Conservation (phyloP, 2,113 vertebrate genomes). For the Microcebus griseorufus region DNA sequence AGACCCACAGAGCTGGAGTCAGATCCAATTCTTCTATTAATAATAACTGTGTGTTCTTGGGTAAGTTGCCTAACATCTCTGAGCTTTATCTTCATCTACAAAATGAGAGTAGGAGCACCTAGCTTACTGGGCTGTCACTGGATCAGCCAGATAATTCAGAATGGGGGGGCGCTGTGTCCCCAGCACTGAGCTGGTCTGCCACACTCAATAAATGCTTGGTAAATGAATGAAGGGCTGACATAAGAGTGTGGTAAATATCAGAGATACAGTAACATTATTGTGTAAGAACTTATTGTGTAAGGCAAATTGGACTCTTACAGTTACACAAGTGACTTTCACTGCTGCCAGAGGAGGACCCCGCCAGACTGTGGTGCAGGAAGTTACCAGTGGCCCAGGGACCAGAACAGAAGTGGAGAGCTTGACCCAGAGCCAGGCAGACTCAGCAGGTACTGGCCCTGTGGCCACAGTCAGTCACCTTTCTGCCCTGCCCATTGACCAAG, state of each 20-base stretch:
- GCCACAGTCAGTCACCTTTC: background rate
- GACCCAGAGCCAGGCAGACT: background rate
- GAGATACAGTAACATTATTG: no score
- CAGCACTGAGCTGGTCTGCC: background rate
- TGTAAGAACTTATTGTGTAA: background rate
- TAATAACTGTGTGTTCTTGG: background rate
- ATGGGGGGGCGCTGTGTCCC: background rate
- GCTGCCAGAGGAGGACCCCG: no score
- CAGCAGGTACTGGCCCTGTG: accelerated
- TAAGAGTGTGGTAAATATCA: background rate
- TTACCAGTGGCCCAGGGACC: no score
- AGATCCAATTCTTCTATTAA: background rate
- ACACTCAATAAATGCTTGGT: background rate
- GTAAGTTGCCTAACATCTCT: background rate
- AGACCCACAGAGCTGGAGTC: background rate
- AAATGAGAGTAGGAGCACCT: background rate
- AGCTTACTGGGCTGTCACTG: background rate
- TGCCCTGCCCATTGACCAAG: no score
- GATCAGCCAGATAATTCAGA: no score
- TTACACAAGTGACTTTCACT: background rate
- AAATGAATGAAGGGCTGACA: background rate
- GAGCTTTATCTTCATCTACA: background rate
- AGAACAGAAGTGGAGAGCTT: background rate
- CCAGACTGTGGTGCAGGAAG: background rate
- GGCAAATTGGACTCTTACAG: background rate